Evolutionary conservation across 37 sponge, comb jelly and placozoan species (phyloP), one percentile per base, ranked within the genome.

Genomic region (Mnemiopsis leidyi): DNA sequence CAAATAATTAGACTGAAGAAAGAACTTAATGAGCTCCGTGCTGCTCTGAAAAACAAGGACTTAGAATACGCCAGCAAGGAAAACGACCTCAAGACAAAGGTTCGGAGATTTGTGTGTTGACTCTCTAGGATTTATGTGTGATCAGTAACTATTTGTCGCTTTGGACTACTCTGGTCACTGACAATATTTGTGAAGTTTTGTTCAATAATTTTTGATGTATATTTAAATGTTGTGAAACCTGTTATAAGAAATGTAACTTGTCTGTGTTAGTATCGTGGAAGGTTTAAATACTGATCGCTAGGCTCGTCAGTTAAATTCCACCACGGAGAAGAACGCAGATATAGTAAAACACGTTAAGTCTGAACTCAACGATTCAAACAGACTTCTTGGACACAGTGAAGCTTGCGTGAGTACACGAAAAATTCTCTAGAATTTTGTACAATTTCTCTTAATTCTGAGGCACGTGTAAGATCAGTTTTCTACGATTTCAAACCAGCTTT

Each of bases 241-340:
- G n/a, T n/a, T n/a, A n/a, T n/a, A n/a, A n/a, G n/a, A n/a, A n/a
- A n/a, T n/a, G n/a, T n/a, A n/a, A n/a, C n/a, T n/a, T n/a, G n/a
- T n/a, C n/a, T n/a, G n/a, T n/a, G n/a, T n/a, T n/a, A n/a, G n/a
- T n/a, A n/a, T n/a, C n/a, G n/a, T n/a, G 61, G 61, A 48, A 48
- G 5, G 61, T 48, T 48, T 48, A 48, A 18, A 48, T 48, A 32
- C 79, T 77, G 36, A 77, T 77, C 33, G 32, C 36, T 85, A 85
- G 90, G 90, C 90, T 85, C 90, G 90, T 3, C 90, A 85, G 90
- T 40, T 85, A 28, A 85, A 85, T 40, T 36, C 90, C 38, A 32
- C 90, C 23, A 85, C 40, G 9, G 90, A 85, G 90, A 85, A 85
- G 90, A 85, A 85, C 29, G 33, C 90, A 16, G 90, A 85, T 37